Evolutionary conservation across 1,140 invertebrate genomes (phyloP).

Genomic region (Pissodes strobi): DNA sequence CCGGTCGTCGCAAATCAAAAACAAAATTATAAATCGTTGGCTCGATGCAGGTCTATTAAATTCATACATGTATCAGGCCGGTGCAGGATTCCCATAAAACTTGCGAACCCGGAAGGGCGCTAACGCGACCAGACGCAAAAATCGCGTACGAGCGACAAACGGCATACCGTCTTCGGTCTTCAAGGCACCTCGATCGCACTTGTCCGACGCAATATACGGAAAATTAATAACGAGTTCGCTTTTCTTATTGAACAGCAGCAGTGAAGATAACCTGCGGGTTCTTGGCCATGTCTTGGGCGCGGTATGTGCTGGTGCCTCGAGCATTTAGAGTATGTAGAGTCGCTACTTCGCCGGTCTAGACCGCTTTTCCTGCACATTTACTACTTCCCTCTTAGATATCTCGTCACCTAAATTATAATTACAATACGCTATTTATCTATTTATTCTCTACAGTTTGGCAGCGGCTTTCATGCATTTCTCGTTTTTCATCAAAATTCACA

Average conservation of each 20-base stretch:
- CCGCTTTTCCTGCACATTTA: no score
- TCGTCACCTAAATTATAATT: no score
- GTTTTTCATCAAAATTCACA: no score
- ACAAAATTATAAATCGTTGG: conserved; percentile 19
- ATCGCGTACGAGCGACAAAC: conserved; percentile 27
- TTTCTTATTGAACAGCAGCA: conserved; percentile 13
- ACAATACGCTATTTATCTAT: no score
- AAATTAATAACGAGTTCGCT: conserved; percentile 29
- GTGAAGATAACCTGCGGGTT: conserved; percentile 9
- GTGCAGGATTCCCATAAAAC: conserved; percentile 20
- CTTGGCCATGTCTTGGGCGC: conserved; percentile 2
- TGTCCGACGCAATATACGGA: conserved; percentile 7
- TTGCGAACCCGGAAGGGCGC: conserved; percentile 22
- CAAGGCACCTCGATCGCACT: conserved; percentile 19
- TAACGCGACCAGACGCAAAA: conserved; percentile 21
- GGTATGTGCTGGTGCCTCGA: not conserved
- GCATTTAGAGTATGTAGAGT: no score
- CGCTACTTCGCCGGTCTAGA: no score
- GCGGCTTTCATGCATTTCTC: no score
- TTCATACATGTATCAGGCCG: no score
- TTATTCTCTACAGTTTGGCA: no score
- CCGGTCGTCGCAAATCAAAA: conserved; percentile 16
- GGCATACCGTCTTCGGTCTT: conserved; percentile 27
- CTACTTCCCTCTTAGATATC: no score
- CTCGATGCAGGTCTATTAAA: conserved; percentile 15